Base-by-base conservation (phyloP, 2,888 invertebrate species). In the Eilema griseolum region DNA sequence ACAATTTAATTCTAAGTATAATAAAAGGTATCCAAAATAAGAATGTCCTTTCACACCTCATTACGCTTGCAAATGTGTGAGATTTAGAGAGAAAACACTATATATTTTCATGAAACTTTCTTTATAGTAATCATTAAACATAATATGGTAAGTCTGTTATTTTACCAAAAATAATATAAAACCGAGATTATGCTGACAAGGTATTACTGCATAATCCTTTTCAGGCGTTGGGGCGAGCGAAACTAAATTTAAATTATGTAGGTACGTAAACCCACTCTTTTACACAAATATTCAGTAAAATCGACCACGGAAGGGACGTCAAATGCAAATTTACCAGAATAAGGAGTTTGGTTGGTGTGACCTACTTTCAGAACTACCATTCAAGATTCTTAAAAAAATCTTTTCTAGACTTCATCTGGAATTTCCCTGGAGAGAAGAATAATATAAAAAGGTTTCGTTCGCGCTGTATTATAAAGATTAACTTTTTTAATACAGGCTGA, bases 291-390 rank as follows among this genome's bases (percentile, higher is more conserved):
- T 24, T 26, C 24, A 41, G 41, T 26, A 62, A 20, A 41, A 24
- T 62, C 31, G 12, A 61, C 61, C 62, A 41, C 31, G 41, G 20
- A 61, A 37, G 33, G 52, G 41, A 46, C 24, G 24, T 60, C 64
- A 67, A 67, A 67, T 67, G 64, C 67, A 72, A 75, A 80, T 74
- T 71, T 61, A 41, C 64, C 66, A 73, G 72, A 76, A 77, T 81
- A 79, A 63, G 74, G 23, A 74, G 31, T 66, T 61, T 62, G 41
- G 16, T 62, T 24, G 41, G 41, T 8, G 52, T 77, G 84, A 81
- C 83, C 85, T 61, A 81, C 62, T 79, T 84, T 66, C 61, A n/a
- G 5, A 69, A 77, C 75, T 74, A 82, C 52, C 52, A n/a, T n/a
- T 79, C 73, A 61, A 67, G 31, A 62, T 69, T 67, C 52, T 61